phyloP scores from a whole-genome alignment of 2,888 invertebrate species.

The Mythimna vitellina region DNA sequence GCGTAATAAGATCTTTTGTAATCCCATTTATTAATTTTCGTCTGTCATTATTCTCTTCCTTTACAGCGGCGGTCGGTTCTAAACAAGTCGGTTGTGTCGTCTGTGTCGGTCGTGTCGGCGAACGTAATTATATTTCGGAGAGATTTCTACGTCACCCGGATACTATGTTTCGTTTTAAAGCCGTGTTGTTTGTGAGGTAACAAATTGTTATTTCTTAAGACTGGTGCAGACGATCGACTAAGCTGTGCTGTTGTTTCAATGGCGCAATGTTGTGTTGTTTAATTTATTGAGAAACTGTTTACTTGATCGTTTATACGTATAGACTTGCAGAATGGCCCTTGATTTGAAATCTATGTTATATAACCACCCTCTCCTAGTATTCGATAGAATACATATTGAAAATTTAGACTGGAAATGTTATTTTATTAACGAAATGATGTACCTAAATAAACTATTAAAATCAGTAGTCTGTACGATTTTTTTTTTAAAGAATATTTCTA shows the following conservation, averaged over 20 bases:
- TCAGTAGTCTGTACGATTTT: no score
- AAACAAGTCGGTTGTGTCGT: slow-evolving; percentile 71
- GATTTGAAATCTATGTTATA: background rate
- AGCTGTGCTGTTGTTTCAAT: slow-evolving; percentile 9
- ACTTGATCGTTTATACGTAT: background rate
- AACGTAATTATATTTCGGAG: slow-evolving; percentile 71
- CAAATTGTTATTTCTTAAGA: slow-evolving; percentile 48
- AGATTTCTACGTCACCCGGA: slow-evolving; percentile 58
- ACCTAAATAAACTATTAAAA: no score
- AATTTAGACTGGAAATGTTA: no score
- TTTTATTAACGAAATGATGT: no score
- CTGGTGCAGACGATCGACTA: slow-evolving; percentile 3
- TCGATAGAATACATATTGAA: no score
- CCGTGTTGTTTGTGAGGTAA: slow-evolving; percentile 41
- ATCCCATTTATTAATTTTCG: slow-evolving; percentile 76
- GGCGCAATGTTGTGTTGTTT: background rate
- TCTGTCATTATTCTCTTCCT: slow-evolving; percentile 74
- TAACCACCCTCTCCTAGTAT: background rate
- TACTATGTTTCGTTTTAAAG: slow-evolving; percentile 51
- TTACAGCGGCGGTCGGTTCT: slow-evolving; percentile 72
- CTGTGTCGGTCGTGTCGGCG: slow-evolving; percentile 47
- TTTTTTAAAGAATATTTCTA: no score
- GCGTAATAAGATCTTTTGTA: slow-evolving; percentile 86
- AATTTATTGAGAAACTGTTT: background rate
- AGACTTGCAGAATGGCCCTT: background rate